Evolutionary conservation across 2,113 vertebrate genomes (phyloP), one percentile per base, ranked within the genome.

Genomic region (Syngnathus scovelli): DNA sequence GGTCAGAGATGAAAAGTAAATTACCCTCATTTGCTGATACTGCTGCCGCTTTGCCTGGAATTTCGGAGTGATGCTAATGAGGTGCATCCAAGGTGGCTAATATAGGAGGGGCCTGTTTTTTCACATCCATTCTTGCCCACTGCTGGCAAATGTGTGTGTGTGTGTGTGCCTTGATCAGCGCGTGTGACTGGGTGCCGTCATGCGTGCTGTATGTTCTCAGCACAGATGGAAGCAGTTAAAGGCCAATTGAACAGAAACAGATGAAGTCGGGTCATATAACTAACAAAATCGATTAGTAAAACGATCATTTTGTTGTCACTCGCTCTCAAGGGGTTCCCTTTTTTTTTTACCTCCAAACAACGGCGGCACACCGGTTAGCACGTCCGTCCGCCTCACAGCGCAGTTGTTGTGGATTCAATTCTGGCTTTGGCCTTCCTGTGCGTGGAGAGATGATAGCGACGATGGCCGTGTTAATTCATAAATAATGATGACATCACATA

Each of bases 241-340:
- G 39, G 64, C 82, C 82, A 87, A 88, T 88, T 83, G 80, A 88
- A 88, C 76, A 78, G 74, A 80, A 81, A 74, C 79, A 86, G 71
- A 74, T 88, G 80, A 85, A 86, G 79, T 68, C 70, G 75, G 80
- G 66, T 87, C 82, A 83, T 85, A 89, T 86, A 80, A 86, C 83
- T 85, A 86, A 86, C 83, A 80, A 89, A 89, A 87, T 90, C 86
- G 82, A 88, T 90, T 86, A 90, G 84, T 61, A 80, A 81, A 87
- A 77, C 80, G 83, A 85, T 85, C 80, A 86, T 81, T 84, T 83
- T 85, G 79, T 80, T 88, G 87, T 84, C 78, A 72, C 87, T 82
- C 43, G 62, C 77, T 75, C 80, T 78, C 64, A 2, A 19, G 82
- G 83, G 83, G 76, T 69, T 79, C 65, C 48, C 49, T 33, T 33